Base-by-base conservation (phyloP, 2,888 invertebrate genomes). In the Pterostichus madidus region DNA sequence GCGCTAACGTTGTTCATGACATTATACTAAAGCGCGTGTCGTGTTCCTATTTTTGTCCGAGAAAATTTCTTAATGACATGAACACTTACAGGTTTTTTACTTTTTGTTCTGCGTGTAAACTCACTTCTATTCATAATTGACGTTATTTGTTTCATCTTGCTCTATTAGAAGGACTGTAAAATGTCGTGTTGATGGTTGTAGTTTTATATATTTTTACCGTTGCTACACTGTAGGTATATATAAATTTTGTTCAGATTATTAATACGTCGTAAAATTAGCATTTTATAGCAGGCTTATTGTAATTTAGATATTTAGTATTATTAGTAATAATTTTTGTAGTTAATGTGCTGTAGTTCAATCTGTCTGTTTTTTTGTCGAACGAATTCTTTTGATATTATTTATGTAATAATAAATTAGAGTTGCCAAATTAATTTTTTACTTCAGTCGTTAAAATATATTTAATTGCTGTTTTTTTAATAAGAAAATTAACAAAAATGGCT, bases 221-320 rank as follows among this genome's bases (percentile, higher is more conserved):
- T 64, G 64, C 64, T 64, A 11, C 35, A 32, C 13, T 64, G 64
- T 64, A 64, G 64, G 64, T 64, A 64, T 64, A 64, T 6, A 64
- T 64, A 64, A 64, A 64, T 64, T 64, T 64, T 64, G 64, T 64
- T 32, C 10, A n/a, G 64, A 64, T 64, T 35, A 64, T 64, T 64
- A 64, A 35, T 64, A 35, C 32, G 64, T 64, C 64, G 64, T 64
- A 64, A 64, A 64, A 64, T 64, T 64, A 64, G 64, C 64, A 64
- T 64, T 64, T 64, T 64, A 64, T 64, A 32, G 64, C 32, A 31
- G 32, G n/a, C 32, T 35, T 35, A 64, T 64, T 64, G 35, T 64
- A 64, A 64, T 64, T 64, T 64, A 64, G 64, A 35, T 64, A 64
- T 64, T 64, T 64, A 64, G 64, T 35, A 31, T 35, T 64, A 64